Conservation (phyloP, 2,888 invertebrate genomes). For the Philereme transversata region DNA sequence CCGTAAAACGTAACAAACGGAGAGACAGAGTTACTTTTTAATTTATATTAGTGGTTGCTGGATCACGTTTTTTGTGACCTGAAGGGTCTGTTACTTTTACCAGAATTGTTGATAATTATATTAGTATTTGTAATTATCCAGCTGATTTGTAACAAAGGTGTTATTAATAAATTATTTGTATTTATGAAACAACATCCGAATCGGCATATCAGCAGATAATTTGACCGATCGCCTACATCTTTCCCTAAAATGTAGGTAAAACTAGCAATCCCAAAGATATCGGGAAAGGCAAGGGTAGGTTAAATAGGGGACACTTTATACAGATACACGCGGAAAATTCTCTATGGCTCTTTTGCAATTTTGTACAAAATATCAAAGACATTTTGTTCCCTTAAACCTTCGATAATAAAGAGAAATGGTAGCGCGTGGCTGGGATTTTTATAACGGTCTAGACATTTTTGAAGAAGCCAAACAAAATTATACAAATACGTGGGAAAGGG, state of each 20-base stretch:
- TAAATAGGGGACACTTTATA: conserved; percentile 33
- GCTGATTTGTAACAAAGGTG: no score
- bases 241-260: conserved; percentile 12
- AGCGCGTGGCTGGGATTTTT: conserved; percentile 30
- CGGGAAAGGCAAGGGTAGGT: conserved; percentile 30
- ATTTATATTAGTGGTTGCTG: no score
- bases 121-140: no score
- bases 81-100: no score
- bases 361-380: conserved; percentile 37
- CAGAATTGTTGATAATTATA: no score
- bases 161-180: no score
- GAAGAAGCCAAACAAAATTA: conserved; percentile 16
- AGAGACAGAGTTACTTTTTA: no score
- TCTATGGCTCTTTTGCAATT: conserved; percentile 32
- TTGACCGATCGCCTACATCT: conserved; percentile 10
- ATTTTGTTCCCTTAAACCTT: conserved; percentile 35
- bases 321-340: conserved; percentile 31
- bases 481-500: conserved; percentile 18
- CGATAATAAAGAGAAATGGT: conserved; percentile 35
- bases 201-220: not conserved
- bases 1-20: no score
- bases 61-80: no score
- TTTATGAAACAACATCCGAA: no score
- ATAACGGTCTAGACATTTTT: conserved; percentile 31
- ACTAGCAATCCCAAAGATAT: conserved; percentile 29